phyloP scores from a whole-genome alignment of 2,113 vertebrate genomes.

The Brachyhypopomus gauderio region DNA sequence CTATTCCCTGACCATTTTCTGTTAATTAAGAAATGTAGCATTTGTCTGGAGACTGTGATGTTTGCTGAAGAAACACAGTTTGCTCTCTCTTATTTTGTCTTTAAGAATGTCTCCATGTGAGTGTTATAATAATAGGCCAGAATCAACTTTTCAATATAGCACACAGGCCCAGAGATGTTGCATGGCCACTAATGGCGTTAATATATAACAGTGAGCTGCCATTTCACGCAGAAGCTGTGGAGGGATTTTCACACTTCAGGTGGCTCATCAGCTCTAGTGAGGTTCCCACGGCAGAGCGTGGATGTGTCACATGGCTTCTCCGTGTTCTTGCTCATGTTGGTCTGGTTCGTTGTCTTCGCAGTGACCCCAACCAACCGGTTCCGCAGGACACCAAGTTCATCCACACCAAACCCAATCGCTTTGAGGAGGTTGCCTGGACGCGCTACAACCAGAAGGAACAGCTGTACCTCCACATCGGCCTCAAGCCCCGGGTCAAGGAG shows the following conservation, averaged over 20 bases:
- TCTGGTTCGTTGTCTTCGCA: constrained; percentile 57
- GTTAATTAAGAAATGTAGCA: constrained; percentile 49
- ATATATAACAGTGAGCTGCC: constrained; percentile 71
- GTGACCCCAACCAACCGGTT: constrained; percentile 97
- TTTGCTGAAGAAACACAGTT: constrained; percentile 57
- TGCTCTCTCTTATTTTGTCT: constrained; percentile 54
- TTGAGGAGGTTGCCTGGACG: constrained; percentile 98
- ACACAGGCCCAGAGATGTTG: constrained; percentile 56
- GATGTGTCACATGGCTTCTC: no score
- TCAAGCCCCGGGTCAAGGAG: constrained; percentile 97
- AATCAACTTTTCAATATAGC: constrained; percentile 55
- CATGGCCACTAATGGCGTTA: constrained; percentile 65
- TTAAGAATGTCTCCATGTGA: constrained; percentile 57
- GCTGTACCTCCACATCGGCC: constrained; percentile 96
- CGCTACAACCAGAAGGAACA: constrained; percentile 98
- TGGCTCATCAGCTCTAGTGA: constrained; percentile 44
- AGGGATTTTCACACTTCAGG: constrained; percentile 66
- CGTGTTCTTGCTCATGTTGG: no score
- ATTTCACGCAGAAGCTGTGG: constrained; percentile 60
- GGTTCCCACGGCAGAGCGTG: no score
- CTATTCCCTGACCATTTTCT: constrained; percentile 55
- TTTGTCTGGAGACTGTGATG: constrained; percentile 61
- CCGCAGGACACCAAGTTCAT: constrained; percentile 99
- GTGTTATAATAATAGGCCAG: constrained; percentile 65
- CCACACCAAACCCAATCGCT: constrained; percentile 97